A percentile compares a stretch with the other conserved stretches of the same genome.
These are phyloP conservation scores for Goniozus legneri DNA, from an alignment of 1,140 invertebrate genomes.

Conservation along the genomic window DNA sequence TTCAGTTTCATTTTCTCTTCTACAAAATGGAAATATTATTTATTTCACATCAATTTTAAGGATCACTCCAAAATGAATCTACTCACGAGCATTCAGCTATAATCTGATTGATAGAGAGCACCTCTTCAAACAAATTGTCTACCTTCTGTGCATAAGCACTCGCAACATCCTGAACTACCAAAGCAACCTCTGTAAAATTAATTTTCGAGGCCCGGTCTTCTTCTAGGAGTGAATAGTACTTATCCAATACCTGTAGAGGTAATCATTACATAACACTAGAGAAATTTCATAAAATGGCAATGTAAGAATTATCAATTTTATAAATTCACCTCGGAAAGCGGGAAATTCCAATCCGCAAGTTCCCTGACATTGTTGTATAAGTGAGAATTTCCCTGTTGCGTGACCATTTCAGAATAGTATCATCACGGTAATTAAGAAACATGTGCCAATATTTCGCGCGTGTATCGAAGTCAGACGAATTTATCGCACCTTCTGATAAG, in stretches of 20 bases:
- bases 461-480: too few species aligned
- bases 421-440: too few species aligned
- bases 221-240: conserved; percentile 34
- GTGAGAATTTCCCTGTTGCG: conserved; percentile 31
- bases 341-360: conserved; percentile 42
- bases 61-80: neutral
- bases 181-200: conserved; percentile 41
- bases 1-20: conserved; percentile 13
- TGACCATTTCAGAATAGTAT: conserved; percentile 31
- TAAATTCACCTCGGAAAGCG: conserved; percentile 36
- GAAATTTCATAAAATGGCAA: neutral
- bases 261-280: conserved; percentile 6
- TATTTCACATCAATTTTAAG: neutral
- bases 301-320: conserved; percentile 1
- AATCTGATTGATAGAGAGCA: conserved; percentile 21
- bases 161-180: conserved; percentile 44
- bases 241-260: conserved; percentile 36
- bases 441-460: too few species aligned
- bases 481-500: too few species aligned
- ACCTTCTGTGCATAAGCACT: conserved; percentile 41
- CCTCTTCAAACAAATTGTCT: conserved; percentile 36
- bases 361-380: conserved; percentile 42
- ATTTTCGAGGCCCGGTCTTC: conserved; percentile 24
- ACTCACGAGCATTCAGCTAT: conserved; percentile 32
- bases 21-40: conserved; percentile 3